Base-by-base conservation (phyloP, 2,113 vertebrate species). In the Notarius quadriscutis region DNA sequence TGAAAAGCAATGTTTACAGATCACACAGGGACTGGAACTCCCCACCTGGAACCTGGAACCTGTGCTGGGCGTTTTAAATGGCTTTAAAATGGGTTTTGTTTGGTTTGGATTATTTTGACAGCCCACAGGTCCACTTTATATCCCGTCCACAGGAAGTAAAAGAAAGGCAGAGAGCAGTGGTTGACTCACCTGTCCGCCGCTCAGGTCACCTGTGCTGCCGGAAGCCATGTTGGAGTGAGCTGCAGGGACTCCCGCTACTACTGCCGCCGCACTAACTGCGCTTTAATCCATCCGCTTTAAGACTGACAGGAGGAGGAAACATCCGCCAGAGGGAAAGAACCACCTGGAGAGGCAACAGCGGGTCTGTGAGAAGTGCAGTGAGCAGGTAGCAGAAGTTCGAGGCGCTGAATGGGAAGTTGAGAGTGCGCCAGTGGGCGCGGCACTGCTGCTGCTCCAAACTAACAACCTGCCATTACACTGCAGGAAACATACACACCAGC, bases 141-240 rank as follows among this genome's bases (percentile, higher is more conserved):
- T 11, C 18, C 15, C 14, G 0, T 34, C 2, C 55, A 48, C 7
- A 22, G 50, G 72, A 20, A 7, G 0, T 41, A 4, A 50, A 50
- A 1, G 18, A 25, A 4, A 81, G 57, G 2, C 41, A 4, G 41
- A 7, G 1, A 27, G 41, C 0, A 25, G 34, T n/a, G 25, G 22
- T 8, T n/a, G 81, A 34, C 9, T 92, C 84, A 92, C 91, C 91
- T 92, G 91, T 60, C 25, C 51, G 30, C 75, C 51, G 55, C 88
- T 74, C 51, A n/a, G 84, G 87, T 90, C 90, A 90, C 91, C 91
- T 92, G 90, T 55, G 77, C 51, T 51, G 10, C 74, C 34, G 89
- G 91, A 89, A 90, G 91, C 91, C 91, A 92, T 92, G 90, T 91
- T 92, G 91, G 82, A 50, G 55, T 30, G 34, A 0, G 75, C 27